Conservation (phyloP, 2,797 vertebrate genomes). For the Ispidina lecontei region DNA sequence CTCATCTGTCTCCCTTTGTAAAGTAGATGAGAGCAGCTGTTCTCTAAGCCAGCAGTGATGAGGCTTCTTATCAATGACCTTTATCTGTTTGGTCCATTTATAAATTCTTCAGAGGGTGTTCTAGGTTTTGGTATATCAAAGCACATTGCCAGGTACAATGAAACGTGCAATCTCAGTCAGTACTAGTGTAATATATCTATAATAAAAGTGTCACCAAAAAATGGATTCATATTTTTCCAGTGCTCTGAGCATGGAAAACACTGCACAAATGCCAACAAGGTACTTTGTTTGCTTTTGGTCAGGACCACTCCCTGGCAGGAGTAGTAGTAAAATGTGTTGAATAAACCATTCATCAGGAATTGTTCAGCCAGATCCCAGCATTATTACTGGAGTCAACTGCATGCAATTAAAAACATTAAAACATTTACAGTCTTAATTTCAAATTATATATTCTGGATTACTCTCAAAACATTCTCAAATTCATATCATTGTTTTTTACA, state of each 20-base stretch:
- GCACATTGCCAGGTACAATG: neutral
- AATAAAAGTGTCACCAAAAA: neutral
- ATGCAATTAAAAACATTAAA: neutral
- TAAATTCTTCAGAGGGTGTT: neutral
- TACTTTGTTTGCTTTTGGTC: neutral
- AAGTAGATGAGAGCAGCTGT: neutral
- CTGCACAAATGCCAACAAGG: neutral
- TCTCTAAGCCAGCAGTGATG: neutral
- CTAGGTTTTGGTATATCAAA: neutral
- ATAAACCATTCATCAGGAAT: constrained; percentile 2
- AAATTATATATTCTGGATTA: neutral
- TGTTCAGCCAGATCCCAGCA: neutral
- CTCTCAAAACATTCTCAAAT: constrained; percentile 2
- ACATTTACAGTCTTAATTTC: neutral
- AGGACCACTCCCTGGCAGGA: neutral
- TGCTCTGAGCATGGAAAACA: constrained; percentile 19
- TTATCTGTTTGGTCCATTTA: neutral
- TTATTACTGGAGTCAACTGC: neutral
- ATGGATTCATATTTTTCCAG: constrained; percentile 9
- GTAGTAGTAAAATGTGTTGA: neutral
- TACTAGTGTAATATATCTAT: neutral
- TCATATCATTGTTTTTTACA: neutral
- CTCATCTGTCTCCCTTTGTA: neutral
- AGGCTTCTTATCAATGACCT: neutral
- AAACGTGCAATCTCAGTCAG: neutral